Conservation (phyloP, 2,888 invertebrate species). For the Sinotaia quadrata region DNA sequence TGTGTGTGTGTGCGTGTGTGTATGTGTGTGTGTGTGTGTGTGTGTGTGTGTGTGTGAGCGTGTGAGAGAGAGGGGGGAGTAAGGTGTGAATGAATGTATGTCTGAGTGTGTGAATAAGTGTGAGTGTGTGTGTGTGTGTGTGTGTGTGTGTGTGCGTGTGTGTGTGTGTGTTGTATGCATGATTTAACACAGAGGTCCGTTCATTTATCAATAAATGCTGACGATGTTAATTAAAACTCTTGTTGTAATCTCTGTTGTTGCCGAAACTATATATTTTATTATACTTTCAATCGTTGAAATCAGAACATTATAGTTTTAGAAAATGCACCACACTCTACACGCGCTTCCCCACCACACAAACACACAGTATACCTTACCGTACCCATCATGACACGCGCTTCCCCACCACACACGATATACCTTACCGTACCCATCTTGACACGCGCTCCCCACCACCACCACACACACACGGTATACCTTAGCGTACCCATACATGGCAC, state of each 20-base stretch:
- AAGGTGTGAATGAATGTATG: neutral
- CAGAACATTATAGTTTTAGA: no score
- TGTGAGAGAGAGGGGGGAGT: no score
- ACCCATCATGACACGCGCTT: neutral
- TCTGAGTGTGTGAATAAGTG: constrained; percentile 7
- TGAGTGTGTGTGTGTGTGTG: constrained; percentile 9
- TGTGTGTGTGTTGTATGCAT: neutral
- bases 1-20: neutral
- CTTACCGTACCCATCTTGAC: neutral
- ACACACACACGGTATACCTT: neutral
- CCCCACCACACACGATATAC: constrained; percentile 6
- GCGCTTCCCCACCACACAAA: neutral
- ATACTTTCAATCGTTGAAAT: no score
- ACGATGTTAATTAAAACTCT: no score
- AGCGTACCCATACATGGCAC: neutral
- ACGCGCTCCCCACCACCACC: neutral
- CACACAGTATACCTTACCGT: neutral
- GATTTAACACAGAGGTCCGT: no score
- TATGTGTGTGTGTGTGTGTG: neutral
- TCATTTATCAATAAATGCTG: no score
- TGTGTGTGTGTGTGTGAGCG: neutral
- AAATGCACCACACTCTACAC: no score
- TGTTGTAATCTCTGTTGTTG: no score
- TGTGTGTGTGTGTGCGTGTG: neutral
- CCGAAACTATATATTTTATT: no score